Percentiles rank a stretch among this genome's conserved stretches.
Evolutionary conservation across 2,113 vertebrate species (phyloP).

Genomic region (Jaculus jaculus): DNA sequence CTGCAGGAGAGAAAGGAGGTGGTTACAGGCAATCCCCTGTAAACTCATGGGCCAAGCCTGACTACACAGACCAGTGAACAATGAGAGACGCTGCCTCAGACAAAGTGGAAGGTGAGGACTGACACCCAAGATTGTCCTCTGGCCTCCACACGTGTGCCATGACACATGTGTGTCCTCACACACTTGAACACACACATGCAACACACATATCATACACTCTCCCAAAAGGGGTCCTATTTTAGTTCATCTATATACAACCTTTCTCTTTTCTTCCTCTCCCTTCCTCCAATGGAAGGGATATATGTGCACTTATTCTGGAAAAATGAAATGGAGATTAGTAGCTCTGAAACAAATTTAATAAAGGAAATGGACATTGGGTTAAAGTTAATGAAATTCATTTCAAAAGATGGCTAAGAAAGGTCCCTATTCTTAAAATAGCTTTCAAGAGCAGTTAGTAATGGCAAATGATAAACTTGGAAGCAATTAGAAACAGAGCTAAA

Average conservation of each 20-base stretch:
- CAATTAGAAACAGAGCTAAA: background rate
- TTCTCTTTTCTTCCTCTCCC: background rate
- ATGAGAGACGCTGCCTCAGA: too few species aligned
- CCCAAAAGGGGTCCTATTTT: background rate
- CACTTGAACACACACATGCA: too few species aligned
- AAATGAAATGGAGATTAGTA: background rate
- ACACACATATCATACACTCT: too few species aligned
- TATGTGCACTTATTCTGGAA: background rate
- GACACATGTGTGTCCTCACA: too few species aligned
- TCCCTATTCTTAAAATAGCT: background rate
- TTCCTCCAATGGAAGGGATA: background rate
- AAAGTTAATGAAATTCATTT: constrained; percentile 12
- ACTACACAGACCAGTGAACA: too few species aligned
- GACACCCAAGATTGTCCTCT: too few species aligned
- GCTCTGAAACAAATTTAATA: background rate
- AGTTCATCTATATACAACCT: background rate
- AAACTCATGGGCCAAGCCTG: too few species aligned
- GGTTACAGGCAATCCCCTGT: too few species aligned
- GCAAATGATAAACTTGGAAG: background rate
- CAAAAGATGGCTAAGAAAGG: background rate
- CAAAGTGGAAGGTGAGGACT: too few species aligned
- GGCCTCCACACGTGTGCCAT: too few species aligned
- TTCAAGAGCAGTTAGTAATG: background rate
- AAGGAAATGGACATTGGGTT: background rate
- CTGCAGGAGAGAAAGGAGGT: too few species aligned